These are phyloP conservation scores for Thecophora atra DNA, from an alignment of 2,888 invertebrate genomes.

Conservation along the genomic window DNA sequence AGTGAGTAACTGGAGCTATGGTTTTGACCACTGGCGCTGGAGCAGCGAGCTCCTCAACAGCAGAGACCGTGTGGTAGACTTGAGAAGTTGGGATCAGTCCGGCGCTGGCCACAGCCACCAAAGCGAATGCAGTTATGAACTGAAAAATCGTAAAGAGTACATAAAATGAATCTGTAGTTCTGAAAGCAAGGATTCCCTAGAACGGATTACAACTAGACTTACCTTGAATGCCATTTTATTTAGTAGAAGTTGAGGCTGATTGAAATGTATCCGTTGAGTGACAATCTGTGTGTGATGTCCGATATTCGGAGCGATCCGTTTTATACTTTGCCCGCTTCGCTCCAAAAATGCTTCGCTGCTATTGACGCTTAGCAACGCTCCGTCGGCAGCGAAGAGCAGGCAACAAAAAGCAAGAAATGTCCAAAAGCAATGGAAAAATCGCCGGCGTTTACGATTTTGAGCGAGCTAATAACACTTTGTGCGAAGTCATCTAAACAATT, in stretches of 20 bases:
- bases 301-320: not conserved
- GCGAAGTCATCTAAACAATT: not conserved
- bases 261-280: slow-evolving; percentile 40
- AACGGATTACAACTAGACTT: not conserved
- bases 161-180: slow-evolving; percentile 47
- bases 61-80: slow-evolving; percentile 48
- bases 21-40: slow-evolving; percentile 47
- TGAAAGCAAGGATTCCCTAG: not conserved
- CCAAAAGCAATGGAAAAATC: slow-evolving; percentile 24
- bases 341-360: not conserved
- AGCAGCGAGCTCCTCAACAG: slow-evolving; percentile 43
- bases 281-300: slow-evolving; percentile 34
- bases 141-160: slow-evolving; percentile 42
- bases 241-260: slow-evolving; percentile 33
- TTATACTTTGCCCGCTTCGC: slow-evolving; percentile 5
- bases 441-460: not conserved
- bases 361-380: no score
- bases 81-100: slow-evolving; percentile 52
- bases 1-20: slow-evolving; percentile 47
- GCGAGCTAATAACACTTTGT: not conserved
- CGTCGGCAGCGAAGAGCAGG: not conserved
- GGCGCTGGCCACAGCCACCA: slow-evolving; percentile 55
- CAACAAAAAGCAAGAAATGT: slow-evolving; percentile 34
- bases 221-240: slow-evolving; percentile 45
- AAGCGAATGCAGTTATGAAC: slow-evolving; percentile 46